Conservation (phyloP, 2,113 vertebrate species). For the Etheostoma cragini region DNA sequence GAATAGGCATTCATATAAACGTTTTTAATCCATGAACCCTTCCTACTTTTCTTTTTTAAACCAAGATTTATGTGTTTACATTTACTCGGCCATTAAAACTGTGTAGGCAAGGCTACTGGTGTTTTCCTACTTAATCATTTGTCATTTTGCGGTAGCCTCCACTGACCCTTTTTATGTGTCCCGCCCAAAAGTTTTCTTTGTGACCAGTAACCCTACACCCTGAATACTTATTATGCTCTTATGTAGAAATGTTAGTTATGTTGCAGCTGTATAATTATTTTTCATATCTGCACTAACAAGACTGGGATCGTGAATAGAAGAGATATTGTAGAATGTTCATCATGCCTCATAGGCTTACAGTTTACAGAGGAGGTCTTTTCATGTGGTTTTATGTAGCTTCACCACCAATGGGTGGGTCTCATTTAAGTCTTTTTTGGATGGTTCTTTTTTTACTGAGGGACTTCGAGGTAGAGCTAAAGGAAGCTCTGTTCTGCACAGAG, state of each 20-base stretch:
- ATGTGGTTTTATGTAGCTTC: slow-evolving; percentile 62
- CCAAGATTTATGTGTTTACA: background rate
- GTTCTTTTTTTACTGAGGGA: slow-evolving; percentile 62
- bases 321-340: slow-evolving; percentile 7
- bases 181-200: slow-evolving; percentile 17
- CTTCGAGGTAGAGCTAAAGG: slow-evolving; percentile 56
- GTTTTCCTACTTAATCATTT: background rate
- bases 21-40: background rate
- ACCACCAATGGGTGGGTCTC: slow-evolving; percentile 73
- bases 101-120: background rate
- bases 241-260: slow-evolving; percentile 44
- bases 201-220: slow-evolving; percentile 10
- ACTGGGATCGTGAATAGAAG: slow-evolving; percentile 18
- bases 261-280: slow-evolving; percentile 53
- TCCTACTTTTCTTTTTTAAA: background rate
- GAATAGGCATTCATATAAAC: background rate
- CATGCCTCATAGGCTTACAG: slow-evolving; percentile 14
- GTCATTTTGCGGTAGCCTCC: background rate
- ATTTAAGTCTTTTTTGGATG: slow-evolving; percentile 57
- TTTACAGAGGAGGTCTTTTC: slow-evolving; percentile 62
- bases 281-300: slow-evolving; percentile 8
- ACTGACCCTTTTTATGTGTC: slow-evolving; percentile 1
- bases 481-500: slow-evolving; percentile 76
- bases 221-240: slow-evolving; percentile 19
- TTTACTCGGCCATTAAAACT: too few species aligned